Evolutionary conservation across 30 jellyfish, hydroid and myxozoan genomes (phyloP).

Genomic region (Hydractinia echinata): DNA sequence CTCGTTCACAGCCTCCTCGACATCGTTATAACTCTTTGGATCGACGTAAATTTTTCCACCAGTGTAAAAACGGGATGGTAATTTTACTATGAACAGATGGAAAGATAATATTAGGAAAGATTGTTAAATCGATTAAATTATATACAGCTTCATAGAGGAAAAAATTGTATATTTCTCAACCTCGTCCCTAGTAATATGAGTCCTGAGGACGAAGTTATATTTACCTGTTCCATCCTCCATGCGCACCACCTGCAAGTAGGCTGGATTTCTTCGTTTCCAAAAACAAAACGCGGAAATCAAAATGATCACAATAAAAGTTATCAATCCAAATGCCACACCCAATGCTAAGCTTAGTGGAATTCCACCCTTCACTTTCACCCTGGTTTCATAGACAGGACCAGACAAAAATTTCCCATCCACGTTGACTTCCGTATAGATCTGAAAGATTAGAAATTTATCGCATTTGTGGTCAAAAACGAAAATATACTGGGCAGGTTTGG

Average conservation of each 20-base stretch:
- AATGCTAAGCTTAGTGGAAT: constrained; percentile 40
- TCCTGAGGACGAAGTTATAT: background rate
- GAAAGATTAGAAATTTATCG: background rate
- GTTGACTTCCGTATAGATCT: constrained; percentile 28
- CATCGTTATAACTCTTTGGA: constrained; percentile 69
- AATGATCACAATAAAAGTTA: constrained; percentile 22
- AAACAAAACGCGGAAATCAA: constrained; percentile 30
- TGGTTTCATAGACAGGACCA: constrained; percentile 12
- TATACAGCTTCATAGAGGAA: background rate
- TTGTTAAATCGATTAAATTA: too few relatives aligned
- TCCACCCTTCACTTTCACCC: constrained; percentile 39
- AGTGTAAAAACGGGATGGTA: constrained; percentile 26
- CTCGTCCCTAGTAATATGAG: background rate
- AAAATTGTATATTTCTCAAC: background rate
- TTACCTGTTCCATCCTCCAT: constrained; percentile 87
- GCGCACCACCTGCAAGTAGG: constrained; percentile 69
- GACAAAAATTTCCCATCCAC: background rate
- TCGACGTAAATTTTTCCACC: constrained; percentile 62
- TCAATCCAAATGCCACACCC: constrained; percentile 47
- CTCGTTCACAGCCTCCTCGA: constrained; percentile 78
- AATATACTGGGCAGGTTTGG: too few relatives aligned
- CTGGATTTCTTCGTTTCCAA: constrained; percentile 70
- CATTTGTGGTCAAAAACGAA: too few relatives aligned
- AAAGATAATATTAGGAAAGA: background rate
- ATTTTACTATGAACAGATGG: constrained; percentile 5